Evolutionary conservation across 1,140 invertebrate genomes (phyloP).

Genomic region (Metopolophium dirhodum): DNA sequence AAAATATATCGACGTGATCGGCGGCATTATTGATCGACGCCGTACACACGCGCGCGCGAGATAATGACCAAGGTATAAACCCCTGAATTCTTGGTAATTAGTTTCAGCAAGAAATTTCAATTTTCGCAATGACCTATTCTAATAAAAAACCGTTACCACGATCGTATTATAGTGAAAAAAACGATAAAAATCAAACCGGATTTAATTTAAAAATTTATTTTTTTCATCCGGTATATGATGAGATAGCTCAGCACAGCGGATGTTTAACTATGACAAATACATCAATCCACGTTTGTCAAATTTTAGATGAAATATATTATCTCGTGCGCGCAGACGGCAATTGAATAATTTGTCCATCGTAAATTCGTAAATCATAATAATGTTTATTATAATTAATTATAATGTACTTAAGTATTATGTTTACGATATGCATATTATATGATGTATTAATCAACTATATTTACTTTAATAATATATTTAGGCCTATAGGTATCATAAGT

Average conservation of each 20-base stretch:
- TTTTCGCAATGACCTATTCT: slow-evolving; percentile 36
- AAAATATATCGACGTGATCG: background rate
- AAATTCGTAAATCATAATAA: background rate
- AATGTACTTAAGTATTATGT: background rate
- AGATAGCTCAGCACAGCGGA: background rate
- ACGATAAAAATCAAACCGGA: slow-evolving; percentile 34
- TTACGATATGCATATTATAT: background rate
- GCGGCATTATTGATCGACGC: background rate
- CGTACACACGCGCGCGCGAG: background rate
- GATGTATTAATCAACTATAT: background rate
- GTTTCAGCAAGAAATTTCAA: background rate
- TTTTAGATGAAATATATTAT: background rate
- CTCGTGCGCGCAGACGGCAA: background rate
- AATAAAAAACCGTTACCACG: slow-evolving; percentile 23
- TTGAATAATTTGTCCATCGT: background rate
- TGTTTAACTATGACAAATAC: background rate
- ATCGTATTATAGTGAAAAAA: background rate
- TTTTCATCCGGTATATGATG: background rate
- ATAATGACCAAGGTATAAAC: background rate
- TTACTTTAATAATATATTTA: no score
- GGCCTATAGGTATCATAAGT: background rate
- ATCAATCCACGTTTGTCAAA: background rate
- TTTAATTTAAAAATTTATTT: slow-evolving; percentile 18
- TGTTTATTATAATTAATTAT: background rate
- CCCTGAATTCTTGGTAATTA: slow-evolving; percentile 1